These are phyloP conservation scores for Distichodus sexfasciatus DNA, from an alignment of 2,797 vertebrate genomes.

Conservation along the genomic window DNA sequence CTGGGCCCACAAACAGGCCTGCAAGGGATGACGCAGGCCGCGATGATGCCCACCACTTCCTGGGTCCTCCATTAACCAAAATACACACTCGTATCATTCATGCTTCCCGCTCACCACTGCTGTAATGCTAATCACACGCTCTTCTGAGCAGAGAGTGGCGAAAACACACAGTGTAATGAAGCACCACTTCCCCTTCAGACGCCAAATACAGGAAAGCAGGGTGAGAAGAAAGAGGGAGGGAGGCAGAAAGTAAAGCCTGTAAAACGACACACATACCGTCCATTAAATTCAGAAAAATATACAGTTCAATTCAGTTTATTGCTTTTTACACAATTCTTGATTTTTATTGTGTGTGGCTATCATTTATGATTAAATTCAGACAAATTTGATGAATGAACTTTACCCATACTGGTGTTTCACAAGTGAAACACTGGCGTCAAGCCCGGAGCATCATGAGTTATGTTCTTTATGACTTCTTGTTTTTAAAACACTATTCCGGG, in stretches of 20 bases:
- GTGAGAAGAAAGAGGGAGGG: neutral
- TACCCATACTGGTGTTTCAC: no score
- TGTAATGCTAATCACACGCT: slow-evolving; percentile 49
- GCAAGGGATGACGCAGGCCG: slow-evolving; percentile 76
- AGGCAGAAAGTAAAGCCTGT: slow-evolving; percentile 48
- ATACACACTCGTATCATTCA: slow-evolving; percentile 55
- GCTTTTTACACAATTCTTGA: no score
- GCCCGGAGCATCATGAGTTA: no score
- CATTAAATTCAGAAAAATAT: no score
- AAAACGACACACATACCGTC: no score
- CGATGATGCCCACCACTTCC: slow-evolving; percentile 58
- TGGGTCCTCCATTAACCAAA: slow-evolving; percentile 47
- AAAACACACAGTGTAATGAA: slow-evolving; percentile 58
- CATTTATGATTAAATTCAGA: no score
- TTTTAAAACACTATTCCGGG: neutral
- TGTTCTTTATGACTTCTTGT: neutral
- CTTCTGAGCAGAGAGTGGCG: slow-evolving; percentile 40
- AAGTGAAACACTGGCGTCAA: no score
- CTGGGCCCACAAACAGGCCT: slow-evolving; percentile 81
- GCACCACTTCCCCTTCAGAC: slow-evolving; percentile 67
- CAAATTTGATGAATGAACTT: no score
- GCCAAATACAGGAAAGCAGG: slow-evolving; percentile 51
- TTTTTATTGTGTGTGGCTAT: no score
- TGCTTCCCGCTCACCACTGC: slow-evolving; percentile 46
- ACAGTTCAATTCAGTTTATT: no score